phyloP scores from a whole-genome alignment of 2,888 invertebrate species.

The Pegoplata infirma region DNA sequence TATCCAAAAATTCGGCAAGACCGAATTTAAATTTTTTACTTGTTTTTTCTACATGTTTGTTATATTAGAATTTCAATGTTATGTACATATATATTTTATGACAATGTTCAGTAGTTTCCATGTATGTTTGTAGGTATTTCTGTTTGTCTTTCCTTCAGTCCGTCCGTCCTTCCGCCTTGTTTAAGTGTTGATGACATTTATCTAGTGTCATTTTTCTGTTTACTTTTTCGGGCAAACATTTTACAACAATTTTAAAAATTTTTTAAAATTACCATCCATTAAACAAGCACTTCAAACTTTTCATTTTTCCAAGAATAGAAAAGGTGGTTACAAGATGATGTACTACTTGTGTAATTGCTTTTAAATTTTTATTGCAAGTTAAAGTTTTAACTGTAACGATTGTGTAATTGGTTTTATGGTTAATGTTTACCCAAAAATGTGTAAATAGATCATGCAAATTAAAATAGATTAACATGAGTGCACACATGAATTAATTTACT shows the following conservation, averaged over 20 bases:
- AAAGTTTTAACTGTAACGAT: too few species aligned
- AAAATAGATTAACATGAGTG: too few species aligned
- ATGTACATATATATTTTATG: constrained; percentile 1
- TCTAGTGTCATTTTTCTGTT: constrained; percentile 8
- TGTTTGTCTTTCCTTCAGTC: too few species aligned
- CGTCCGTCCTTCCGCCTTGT: neutral
- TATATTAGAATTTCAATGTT: constrained; percentile 20
- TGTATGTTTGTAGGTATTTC: too few species aligned
- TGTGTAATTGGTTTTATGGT: too few species aligned
- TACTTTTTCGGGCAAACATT: neutral
- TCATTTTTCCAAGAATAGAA: neutral
- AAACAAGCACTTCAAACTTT: neutral
- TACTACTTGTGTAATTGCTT: neutral
- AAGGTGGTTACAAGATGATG: neutral
- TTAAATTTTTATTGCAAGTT: constrained; percentile 16
- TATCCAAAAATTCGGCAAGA: too few species aligned
- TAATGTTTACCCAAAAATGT: too few species aligned
- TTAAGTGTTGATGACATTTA: constrained; percentile 12
- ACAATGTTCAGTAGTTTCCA: neutral
- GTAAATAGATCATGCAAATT: too few species aligned
- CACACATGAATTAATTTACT: too few species aligned
- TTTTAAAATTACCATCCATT: neutral
- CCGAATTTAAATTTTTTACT: too few species aligned
- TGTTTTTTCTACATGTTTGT: constrained; percentile 9
- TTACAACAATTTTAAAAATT: constrained; percentile 9